Evolutionary conservation across 2,113 vertebrate species (phyloP), one percentile per base, ranked within the genome.

Genomic region (Odontophorus gujanensis): DNA sequence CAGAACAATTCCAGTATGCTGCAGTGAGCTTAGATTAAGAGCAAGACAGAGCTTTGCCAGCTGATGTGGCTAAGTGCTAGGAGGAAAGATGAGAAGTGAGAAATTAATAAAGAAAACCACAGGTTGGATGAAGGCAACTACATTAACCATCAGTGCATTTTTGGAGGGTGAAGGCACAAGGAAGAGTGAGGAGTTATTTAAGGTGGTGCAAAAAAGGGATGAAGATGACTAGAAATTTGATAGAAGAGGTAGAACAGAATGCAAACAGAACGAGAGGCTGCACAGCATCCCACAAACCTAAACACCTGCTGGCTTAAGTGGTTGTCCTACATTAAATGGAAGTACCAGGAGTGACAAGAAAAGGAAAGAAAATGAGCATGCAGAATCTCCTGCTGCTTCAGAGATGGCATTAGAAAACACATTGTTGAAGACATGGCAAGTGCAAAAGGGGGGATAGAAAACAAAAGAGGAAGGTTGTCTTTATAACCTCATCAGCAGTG

Each of bases 101-200:
- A 89, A 91, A 80, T 26, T 63, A 83, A 69, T 34, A 92, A 18
- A 69, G 81, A 93, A 85, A 93, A 92, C 76, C 80, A 92, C 75
- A 91, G 45, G 50, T 80, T 71, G 71, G 42, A 69, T 63, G 77
- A 91, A 82, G 34, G 42, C 55, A 90, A 65, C 19, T 28, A 10
- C 51, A 74, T 79, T 87, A 89, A 82, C 13, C 57, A 89, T 67
- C 74, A 61, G 22, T 63, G 77, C 15, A 65, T 53, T 81, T 90
- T 73, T 59, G 24, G 66, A 89, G 40, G 20, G 20, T 57, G 61
- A 84, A 86, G 85, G 67, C 51, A 92, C 66, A 90, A 57, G 85
- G 53, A 40, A 86, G 28, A 11, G 25, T 13, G 22, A 85, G n/a
- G 34, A 88, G 51, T 53, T 90, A 53, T 50, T 89, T 89, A 58